Evolutionary conservation across 2,113 vertebrate species (phyloP), one percentile per base, ranked within the genome.

Genomic region (Petrocephalus microphthalmus): DNA sequence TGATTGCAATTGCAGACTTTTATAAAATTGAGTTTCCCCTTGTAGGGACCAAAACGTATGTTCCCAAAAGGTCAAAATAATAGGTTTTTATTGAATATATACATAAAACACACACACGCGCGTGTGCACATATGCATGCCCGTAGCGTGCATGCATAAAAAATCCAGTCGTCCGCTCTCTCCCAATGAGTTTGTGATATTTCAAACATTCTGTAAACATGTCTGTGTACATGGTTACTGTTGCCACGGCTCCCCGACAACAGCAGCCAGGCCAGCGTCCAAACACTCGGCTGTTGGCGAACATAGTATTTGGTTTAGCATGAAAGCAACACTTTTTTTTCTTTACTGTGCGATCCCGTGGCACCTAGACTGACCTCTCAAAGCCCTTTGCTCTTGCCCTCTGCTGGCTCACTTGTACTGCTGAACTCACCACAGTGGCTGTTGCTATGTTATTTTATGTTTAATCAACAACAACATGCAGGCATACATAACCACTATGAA

Each of bases 131-230:
- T 53, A 87, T 25, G 37, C 45, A 29, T 53, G 45, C 51, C 1
- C 11, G 7, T 33, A 37, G 33, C 54, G 2, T 56, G 25, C 33
- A 57, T 78, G 17, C 45, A 56, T 47, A 87, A 57, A 87, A 90
- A 89, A 86, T 0, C 0, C 67, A 89, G 19, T 64, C 89, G 90
- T 20, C 91, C 22, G 54, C 17, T 1, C 15, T 1, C 88, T 92
- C 94, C 94, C 94, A 93, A 93, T 89, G 94, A 94, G 94, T 95
- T 96, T 93, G 94, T 94, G 94, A 95, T 93, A 94, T 95, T 95
- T 96, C 92, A 97, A 97, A 96, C 96, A 96, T 95, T 96, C 89
- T 94, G 96, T 97, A 97, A 98, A 98, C 97, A 98, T 93, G 91
- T 94, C 94, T 91, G 92, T 94, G 92, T 93, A 92, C 96, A 91